Conservation (phyloP, 2,113 vertebrate species). For the Oreotrochilus melanogaster region DNA sequence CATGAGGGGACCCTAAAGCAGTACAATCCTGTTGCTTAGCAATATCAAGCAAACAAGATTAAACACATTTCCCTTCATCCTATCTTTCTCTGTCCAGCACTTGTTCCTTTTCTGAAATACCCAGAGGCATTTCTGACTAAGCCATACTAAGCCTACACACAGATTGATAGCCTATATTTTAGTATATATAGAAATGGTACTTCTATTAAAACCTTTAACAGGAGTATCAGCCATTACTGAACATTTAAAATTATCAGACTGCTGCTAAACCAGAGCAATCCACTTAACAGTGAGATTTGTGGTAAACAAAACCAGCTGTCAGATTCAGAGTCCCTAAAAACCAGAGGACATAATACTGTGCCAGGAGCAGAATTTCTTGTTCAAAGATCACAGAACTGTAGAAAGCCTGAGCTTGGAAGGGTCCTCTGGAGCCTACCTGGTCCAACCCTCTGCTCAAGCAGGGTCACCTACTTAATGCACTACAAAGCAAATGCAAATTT, state of each 20-base stretch:
- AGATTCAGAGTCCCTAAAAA: background rate
- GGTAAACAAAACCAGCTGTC: background rate
- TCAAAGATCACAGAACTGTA: background rate
- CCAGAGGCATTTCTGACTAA: background rate
- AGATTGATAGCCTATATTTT: background rate
- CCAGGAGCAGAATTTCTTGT: background rate
- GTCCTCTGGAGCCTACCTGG: background rate
- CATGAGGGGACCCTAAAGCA: background rate
- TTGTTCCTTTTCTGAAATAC: background rate
- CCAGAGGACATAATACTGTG: background rate
- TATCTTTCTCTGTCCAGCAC: background rate
- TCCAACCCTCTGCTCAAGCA: background rate
- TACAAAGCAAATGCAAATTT: background rate
- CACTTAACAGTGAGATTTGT: background rate
- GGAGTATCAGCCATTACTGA: background rate
- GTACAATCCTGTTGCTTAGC: background rate
- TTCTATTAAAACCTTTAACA: background rate
- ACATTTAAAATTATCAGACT: background rate
- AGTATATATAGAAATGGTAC: background rate
- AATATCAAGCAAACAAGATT: constrained; percentile 7
- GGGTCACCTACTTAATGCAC: background rate
- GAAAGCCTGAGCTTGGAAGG: background rate
- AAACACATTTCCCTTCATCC: background rate
- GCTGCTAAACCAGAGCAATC: background rate
- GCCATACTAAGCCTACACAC: background rate